These are phyloP conservation scores for Rhynchophorus ferrugineus DNA, from an alignment of 1,140 invertebrate species.

Conservation along the genomic window DNA sequence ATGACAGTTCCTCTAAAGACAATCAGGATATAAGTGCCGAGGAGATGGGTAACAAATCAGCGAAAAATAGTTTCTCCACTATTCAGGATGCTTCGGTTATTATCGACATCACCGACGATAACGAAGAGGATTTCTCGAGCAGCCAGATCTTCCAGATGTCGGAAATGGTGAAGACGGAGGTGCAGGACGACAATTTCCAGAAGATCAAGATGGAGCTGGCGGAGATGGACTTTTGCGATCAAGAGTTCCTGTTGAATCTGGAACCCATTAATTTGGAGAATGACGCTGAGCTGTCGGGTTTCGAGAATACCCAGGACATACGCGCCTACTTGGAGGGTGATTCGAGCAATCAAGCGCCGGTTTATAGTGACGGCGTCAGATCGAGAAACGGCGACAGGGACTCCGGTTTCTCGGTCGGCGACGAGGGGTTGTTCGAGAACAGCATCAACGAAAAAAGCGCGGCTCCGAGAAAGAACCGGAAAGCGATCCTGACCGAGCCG, in stretches of 20 bases:
- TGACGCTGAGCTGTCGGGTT: neutral
- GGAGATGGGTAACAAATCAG: too few relatives aligned
- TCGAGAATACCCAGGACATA: slow-evolving; percentile 20
- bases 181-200: slow-evolving; percentile 10
- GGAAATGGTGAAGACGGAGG: slow-evolving; percentile 3
- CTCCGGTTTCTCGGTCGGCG: neutral
- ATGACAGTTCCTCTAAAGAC: too few relatives aligned
- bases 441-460: neutral
- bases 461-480: neutral
- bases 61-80: slow-evolving; percentile 4
- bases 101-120: slow-evolving; percentile 13
- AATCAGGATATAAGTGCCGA: too few relatives aligned
- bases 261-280: slow-evolving; percentile 10
- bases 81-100: slow-evolving; percentile 5
- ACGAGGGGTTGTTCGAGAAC: neutral
- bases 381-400: neutral
- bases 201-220: slow-evolving; percentile 19
- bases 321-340: slow-evolving; percentile 7
- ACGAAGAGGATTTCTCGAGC: slow-evolving; percentile 15
- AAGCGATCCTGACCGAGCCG: neutral
- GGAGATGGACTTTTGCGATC: slow-evolving; percentile 16
- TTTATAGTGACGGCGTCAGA: neutral
- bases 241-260: slow-evolving; percentile 6
- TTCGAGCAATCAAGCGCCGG: slow-evolving; percentile 1
- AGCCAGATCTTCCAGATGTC: slow-evolving; percentile 18